Evolutionary conservation across 2,113 vertebrate genomes (phyloP).

Genomic region (Aix galericulata): DNA sequence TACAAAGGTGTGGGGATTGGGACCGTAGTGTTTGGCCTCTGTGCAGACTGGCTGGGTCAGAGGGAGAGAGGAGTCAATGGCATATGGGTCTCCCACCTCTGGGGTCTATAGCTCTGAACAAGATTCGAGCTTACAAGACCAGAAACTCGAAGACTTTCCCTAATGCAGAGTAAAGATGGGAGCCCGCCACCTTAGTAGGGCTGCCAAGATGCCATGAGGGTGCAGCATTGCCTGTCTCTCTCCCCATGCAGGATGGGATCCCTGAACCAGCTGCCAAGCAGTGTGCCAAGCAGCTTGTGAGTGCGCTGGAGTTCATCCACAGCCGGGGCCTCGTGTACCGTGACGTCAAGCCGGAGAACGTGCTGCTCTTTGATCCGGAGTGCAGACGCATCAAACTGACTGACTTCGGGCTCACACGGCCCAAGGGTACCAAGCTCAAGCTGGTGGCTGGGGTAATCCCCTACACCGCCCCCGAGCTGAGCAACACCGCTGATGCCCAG

Average conservation of each 20-base stretch:
- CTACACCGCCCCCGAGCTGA: constrained; percentile 91
- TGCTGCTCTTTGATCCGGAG: constrained; percentile 85
- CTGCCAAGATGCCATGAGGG: accelerated
- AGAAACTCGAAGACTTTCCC: not conserved
- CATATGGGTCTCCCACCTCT: not conserved
- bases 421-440: constrained; percentile 87
- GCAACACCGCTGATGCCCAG: constrained; percentile 71
- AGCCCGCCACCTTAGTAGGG: not conserved
- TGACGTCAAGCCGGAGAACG: constrained; percentile 92
- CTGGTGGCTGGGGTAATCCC: constrained; percentile 88
- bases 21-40: not conserved
- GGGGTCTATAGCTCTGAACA: not conserved
- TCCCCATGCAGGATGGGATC: constrained; percentile 83
- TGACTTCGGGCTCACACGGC: constrained; percentile 91
- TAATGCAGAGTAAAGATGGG: not conserved
- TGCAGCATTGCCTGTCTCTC: not conserved
- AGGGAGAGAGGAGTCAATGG: not conserved
- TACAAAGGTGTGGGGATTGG: not conserved
- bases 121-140: not conserved
- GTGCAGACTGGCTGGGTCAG: not conserved
- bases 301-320: constrained; percentile 91
- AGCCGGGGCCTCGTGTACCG: constrained; percentile 88
- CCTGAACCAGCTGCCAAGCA: constrained; percentile 83
- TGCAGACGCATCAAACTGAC: constrained; percentile 88
- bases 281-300: constrained; percentile 86